Conservation (phyloP, 2,888 invertebrate genomes). For the Hermodice carunculata region DNA sequence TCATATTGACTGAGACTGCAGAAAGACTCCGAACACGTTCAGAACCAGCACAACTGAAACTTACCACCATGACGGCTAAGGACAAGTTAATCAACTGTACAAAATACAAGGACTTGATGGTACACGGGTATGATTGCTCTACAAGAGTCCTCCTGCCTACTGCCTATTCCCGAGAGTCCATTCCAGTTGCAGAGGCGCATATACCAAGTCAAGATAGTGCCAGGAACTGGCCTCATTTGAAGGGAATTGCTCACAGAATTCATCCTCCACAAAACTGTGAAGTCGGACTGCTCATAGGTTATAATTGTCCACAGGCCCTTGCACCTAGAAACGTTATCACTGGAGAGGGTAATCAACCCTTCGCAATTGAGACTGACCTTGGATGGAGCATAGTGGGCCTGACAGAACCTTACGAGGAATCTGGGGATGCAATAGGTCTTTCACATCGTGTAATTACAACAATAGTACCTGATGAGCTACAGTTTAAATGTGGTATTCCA, state of each 20-base stretch:
- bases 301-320: constrained; percentile 41
- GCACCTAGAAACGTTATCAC: constrained; percentile 33
- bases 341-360: constrained; percentile 37
- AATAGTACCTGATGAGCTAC: too few relatives aligned
- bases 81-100: constrained; percentile 6
- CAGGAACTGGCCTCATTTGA: constrained; percentile 35
- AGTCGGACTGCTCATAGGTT: constrained; percentile 40
- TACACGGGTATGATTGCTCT: constrained; percentile 22
- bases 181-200: constrained; percentile 39
- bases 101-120: constrained; percentile 25
- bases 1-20: constrained; percentile 25
- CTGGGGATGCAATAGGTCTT: too few relatives aligned
- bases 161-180: constrained; percentile 30
- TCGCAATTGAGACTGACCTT: constrained; percentile 35
- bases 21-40: constrained; percentile 19
- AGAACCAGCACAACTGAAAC: constrained; percentile 11
- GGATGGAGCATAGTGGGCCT: constrained; percentile 23
- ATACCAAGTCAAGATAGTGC: constrained; percentile 41
- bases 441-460: too few relatives aligned
- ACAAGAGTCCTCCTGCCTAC: constrained; percentile 32
- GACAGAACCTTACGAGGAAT: too few relatives aligned
- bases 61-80: constrained; percentile 36
- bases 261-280: constrained; percentile 28
- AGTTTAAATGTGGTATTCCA: too few relatives aligned
- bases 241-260: constrained; percentile 28